Conservation (phyloP, 2,888 invertebrate genomes). For the Chaitophorus viminalis region DNA sequence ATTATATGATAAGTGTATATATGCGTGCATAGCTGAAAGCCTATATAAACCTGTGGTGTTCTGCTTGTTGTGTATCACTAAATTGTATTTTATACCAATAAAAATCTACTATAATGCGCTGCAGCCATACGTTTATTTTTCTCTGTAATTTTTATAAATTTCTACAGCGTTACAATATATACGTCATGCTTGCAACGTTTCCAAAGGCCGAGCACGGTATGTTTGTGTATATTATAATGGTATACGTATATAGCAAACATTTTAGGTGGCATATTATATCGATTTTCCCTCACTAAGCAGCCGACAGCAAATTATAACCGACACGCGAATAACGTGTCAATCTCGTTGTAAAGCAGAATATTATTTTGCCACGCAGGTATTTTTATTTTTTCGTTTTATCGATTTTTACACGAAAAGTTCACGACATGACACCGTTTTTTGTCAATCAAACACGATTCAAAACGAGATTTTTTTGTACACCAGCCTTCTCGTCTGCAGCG, state of each 20-base stretch:
- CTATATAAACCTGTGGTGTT: too few species aligned
- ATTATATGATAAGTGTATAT: too few species aligned
- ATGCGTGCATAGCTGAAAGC: too few species aligned
- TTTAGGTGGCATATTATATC: conserved; percentile 19
- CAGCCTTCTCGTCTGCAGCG: too few species aligned
- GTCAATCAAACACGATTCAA: neutral
- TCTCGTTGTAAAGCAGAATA: conserved; percentile 48
- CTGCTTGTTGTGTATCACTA: too few species aligned
- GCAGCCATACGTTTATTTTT: too few species aligned
- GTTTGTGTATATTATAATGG: neutral
- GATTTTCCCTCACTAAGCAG: conserved; percentile 55
- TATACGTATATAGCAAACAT: neutral
- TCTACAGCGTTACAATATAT: neutral
- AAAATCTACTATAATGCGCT: too few species aligned
- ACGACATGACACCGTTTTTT: neutral
- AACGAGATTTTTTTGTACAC: neutral
- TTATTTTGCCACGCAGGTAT: neutral
- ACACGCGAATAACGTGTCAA: conserved; percentile 57
- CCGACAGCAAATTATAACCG: conserved; percentile 50
- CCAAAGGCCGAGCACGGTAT: neutral
- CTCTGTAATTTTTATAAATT: neutral
- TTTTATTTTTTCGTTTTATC: conserved; percentile 22
- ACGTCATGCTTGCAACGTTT: neutral
- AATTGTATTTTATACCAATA: too few species aligned
- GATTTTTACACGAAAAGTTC: conserved; percentile 21